These are phyloP conservation scores for Pipra filicauda DNA, from an alignment of 2,113 vertebrate genomes.

Conservation along the genomic window DNA sequence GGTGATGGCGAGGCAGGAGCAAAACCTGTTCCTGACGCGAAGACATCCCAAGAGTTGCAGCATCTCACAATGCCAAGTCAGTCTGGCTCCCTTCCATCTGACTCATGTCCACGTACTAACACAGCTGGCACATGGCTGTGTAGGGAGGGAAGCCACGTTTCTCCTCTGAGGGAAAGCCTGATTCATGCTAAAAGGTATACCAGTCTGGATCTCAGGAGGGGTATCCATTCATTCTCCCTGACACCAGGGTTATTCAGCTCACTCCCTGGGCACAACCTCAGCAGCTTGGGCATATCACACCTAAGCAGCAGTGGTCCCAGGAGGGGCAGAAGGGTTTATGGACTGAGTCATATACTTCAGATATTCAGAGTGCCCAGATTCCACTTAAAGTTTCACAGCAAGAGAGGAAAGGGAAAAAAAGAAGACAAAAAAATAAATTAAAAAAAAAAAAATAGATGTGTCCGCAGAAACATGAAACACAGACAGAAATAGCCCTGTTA, in stretches of 20 bases:
- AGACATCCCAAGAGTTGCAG: not conserved
- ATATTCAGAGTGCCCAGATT: not conserved
- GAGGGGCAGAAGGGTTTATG: not conserved
- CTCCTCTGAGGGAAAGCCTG: not conserved
- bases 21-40: not conserved
- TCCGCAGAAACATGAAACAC: not conserved
- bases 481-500: not conserved
- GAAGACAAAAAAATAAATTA: not conserved
- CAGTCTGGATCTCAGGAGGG: not conserved
- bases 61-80: not conserved
- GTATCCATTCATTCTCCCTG: not conserved
- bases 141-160: not conserved
- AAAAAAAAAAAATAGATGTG: not conserved
- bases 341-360: not conserved
- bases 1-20: not conserved
- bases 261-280: not conserved
- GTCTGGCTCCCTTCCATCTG: not conserved
- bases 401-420: not conserved
- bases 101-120: not conserved
- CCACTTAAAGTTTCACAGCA: not conserved
- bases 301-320: not conserved
- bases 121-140: not conserved
- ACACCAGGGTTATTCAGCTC: not conserved
- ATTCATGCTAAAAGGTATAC: not conserved
- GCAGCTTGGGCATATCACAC: not conserved